Conservation (phyloP, 2,888 invertebrate species). For the Alcis repandata region DNA sequence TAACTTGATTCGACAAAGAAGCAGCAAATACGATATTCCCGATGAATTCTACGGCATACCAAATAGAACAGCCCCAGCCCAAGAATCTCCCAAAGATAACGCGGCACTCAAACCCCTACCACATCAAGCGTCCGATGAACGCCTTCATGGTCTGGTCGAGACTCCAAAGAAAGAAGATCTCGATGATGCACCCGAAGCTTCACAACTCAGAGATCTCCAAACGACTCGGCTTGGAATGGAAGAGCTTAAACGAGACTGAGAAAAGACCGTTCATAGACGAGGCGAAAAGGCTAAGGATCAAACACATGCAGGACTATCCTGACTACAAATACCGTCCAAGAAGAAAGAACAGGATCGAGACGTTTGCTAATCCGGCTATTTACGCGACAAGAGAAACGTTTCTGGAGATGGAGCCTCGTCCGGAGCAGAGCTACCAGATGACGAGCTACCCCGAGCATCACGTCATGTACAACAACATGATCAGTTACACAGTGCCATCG, state of each 20-base stretch:
- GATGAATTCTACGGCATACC: conserved; percentile 70
- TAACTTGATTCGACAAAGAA: neutral
- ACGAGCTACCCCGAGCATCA: conserved; percentile 76
- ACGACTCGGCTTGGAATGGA: conserved; percentile 94
- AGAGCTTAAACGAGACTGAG: conserved; percentile 91
- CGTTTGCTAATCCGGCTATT: conserved; percentile 65
- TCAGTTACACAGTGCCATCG: conserved; percentile 73
- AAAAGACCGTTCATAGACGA: conserved; percentile 96
- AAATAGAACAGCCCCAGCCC: conserved; percentile 59
- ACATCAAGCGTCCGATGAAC: conserved; percentile 99
- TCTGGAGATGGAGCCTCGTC: conserved; percentile 74
- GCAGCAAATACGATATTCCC: conserved; percentile 9
- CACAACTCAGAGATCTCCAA: conserved; percentile 94
- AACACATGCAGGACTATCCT: conserved; percentile 91
- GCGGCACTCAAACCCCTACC: conserved; percentile 88
- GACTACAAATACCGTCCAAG: conserved; percentile 90
- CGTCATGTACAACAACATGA: conserved; percentile 79
- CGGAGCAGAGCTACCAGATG: conserved; percentile 70
- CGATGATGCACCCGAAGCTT: conserved; percentile 92
- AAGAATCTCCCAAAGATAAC: conserved; percentile 68
- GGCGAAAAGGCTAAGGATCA: conserved; percentile 91
- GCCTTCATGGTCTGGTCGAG: conserved; percentile 99
- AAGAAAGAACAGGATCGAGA: conserved; percentile 86
- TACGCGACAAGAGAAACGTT: conserved; percentile 72
- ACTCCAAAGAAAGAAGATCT: conserved; percentile 94